Base-by-base conservation (phyloP, 2,113 vertebrate genomes). In the Mungos mungo region DNA sequence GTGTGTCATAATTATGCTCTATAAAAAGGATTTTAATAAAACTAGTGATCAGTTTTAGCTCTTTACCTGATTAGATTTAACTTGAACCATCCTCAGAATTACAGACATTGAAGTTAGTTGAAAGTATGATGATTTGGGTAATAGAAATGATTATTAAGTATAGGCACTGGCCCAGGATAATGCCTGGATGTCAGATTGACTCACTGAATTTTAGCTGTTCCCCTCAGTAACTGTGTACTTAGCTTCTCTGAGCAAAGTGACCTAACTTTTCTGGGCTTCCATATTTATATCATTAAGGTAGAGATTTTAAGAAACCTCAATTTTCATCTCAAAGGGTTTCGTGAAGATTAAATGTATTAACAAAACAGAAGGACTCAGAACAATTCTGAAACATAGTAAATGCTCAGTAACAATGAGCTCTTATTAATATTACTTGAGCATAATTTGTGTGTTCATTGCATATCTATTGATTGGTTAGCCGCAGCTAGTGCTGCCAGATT, bases 381-480 rank as follows among this genome's bases (percentile, higher is more conserved):
- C 50, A 97, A 72, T 95, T 96, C 96, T 90, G 76, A 47, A 94
- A 93, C 60, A 54, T 66, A 95, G 47, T 82, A 96, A 96, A 92
- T 94, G 45, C 52, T 91, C 89, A 85, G 31, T 96, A 96, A 96
- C 12, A 31, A 94, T 98, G 93, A 96, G 72, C 88, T 92, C 65
- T 96, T 90, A 96, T 95, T 93, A 85, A 89, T 92, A 93, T 92
- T 88, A 85, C 84, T 94, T 85, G 50, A 94, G 41, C 69, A 77
- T 97, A 97, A 97, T 96, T 93, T 88, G 81, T 97, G 88, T 96
- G 45, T 41, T 97, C 88, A 95, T 69, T 94, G 88, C 96, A 60
- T 93, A 85, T 63, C 85, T 93, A 90, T 93, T 97, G 89, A 96
- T 94, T 68, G 69, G 88, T 96, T 92, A 83, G 27, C 41, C 54